Percentiles rank a stretch among this genome's conserved stretches.
phyloP scores from a whole-genome alignment of 2,113 vertebrate species.

The Percopsis transmontana region DNA sequence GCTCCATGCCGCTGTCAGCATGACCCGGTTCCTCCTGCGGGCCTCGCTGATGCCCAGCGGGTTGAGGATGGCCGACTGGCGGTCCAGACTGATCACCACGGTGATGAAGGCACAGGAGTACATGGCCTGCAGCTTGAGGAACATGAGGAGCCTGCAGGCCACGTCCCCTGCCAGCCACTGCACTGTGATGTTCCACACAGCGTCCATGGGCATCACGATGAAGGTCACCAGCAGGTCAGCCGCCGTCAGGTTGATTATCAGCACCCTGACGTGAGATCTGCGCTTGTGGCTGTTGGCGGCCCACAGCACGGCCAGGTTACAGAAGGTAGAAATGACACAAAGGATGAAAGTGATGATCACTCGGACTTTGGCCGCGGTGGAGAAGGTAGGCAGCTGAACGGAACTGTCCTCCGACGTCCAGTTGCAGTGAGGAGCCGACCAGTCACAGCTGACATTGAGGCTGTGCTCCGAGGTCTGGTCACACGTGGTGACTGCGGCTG shows the following conservation, averaged over 20 bases:
- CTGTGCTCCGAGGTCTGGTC: neutral
- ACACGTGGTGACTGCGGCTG: neutral
- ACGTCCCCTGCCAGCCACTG: conserved; percentile 84
- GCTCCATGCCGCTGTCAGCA: conserved; percentile 80
- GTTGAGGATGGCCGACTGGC: conserved; percentile 78
- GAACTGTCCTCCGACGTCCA: conserved; percentile 35
- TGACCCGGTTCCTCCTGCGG: conserved; percentile 76
- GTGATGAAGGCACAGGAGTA: conserved; percentile 82
- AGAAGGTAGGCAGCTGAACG: conserved; percentile 66
- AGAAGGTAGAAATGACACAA: conserved; percentile 61
- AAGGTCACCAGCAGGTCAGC: conserved; percentile 83
- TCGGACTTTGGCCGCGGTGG: conserved; percentile 65
- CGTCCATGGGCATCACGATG: conserved; percentile 84
- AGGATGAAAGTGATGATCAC: conserved; percentile 69
- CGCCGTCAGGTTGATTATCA: conserved; percentile 79
- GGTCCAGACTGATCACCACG: conserved; percentile 86
- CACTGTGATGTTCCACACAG: conserved; percentile 82
- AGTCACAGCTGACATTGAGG: conserved; percentile 19
- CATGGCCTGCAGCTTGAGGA: conserved; percentile 88
- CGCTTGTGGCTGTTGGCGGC: conserved; percentile 55
- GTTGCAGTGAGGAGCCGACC: conserved; percentile 14
- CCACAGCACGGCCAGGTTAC: conserved; percentile 69
- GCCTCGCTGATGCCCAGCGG: conserved; percentile 79
- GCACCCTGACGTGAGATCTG: conserved; percentile 77
- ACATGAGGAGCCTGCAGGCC: conserved; percentile 82